Base-by-base conservation (phyloP, 2,888 invertebrate species). In the Heliconius charithonia region DNA sequence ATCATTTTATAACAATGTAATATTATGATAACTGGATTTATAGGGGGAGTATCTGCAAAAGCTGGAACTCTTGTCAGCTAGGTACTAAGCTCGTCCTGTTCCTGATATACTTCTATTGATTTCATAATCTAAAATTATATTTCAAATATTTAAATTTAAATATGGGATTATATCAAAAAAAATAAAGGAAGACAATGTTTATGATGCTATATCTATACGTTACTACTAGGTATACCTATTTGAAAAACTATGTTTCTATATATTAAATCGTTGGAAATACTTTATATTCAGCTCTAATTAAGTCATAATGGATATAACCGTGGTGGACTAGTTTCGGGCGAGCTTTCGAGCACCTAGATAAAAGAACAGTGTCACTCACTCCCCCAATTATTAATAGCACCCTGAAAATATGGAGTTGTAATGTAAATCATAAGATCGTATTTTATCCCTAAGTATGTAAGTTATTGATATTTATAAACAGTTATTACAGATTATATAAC, bases 331-430 rank as follows among this genome's bases (percentile, higher is more conserved):
- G 12, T 13, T 37, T 22, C n/a, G 12, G 0, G 22, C n/a, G 2
- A n/a, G 67, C 1, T 12, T 37, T 37, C 2, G 7, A 67, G 67
- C 67, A 37, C 37, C 67, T 69, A 69, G 69, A 16, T 69, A 16
- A 45, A 45, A 45, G 25, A 45, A 25, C 25, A n/a, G 32, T 32
- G 67, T 19, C 25, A 25, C 41, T 25, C 32, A 41, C 25, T 74
- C 62, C 74, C 56, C 62, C 27, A 22, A 63, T 27, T 63, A 74
- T 83, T 86, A 89, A 90, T 92, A 93, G 92, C 93, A 93, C 93
- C 92, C 92, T 90, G 90, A 83, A 83, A 83, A 85, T 85, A 81
- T 63, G 84, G 84, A 85, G 84, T 85, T 86, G 83, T 85, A 83
- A 84, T 84, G 84, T 69, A 83, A 81, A 83, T 77, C 51, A 82